Conservation (phyloP, 2,888 invertebrate species). For the Hirtodrosophila confusa region DNA sequence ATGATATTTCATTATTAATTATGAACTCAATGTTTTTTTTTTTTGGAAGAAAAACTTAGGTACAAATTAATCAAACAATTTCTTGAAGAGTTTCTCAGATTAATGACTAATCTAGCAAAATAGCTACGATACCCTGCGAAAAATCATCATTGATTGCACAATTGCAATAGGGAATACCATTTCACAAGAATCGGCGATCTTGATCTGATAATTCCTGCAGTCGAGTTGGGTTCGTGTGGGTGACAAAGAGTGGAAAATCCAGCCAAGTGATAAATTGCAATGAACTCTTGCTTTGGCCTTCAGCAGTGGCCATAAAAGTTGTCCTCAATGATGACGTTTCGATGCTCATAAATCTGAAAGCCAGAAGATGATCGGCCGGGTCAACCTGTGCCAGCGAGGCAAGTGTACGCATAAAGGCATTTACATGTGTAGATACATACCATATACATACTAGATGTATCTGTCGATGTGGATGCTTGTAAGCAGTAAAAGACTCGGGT, state of each 20-base stretch:
- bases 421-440: not conserved
- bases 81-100: too few species aligned
- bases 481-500: constrained; percentile 40
- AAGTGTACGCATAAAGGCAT: constrained; percentile 29
- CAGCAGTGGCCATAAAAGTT: constrained; percentile 37
- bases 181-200: not conserved
- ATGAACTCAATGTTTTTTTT: too few species aligned
- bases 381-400: constrained; percentile 51
- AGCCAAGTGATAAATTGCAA: constrained; percentile 61
- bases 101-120: too few species aligned
- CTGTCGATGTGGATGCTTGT: constrained; percentile 19
- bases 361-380: constrained; percentile 41
- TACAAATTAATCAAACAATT: too few species aligned
- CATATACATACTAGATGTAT: not conserved
- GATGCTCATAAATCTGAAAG: constrained; percentile 58
- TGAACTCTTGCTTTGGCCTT: constrained; percentile 74
- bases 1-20: too few species aligned
- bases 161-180: not conserved
- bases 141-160: not conserved
- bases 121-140: not conserved
- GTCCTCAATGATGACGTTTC: constrained; percentile 44
- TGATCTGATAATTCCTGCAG: not conserved
- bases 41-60: too few species aligned
- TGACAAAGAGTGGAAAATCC: constrained; percentile 23
- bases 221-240: not conserved